phyloP scores from a whole-genome alignment of 2,888 invertebrate species.

The Fissipunctia ypsillon region DNA sequence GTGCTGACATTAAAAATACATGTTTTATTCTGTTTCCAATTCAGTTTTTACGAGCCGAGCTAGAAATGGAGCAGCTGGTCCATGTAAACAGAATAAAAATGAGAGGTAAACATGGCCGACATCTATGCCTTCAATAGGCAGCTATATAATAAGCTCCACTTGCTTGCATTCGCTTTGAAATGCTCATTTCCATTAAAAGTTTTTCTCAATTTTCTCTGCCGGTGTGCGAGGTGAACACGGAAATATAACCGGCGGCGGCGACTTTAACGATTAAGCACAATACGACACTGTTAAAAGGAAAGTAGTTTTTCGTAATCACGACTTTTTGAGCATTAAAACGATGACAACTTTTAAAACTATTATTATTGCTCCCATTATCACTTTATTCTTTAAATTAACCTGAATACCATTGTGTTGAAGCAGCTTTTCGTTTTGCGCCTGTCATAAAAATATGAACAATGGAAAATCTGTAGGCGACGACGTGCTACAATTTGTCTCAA shows the following conservation, averaged over 20 bases:
- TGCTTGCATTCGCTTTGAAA: constrained; percentile 74
- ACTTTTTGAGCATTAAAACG: constrained; percentile 28
- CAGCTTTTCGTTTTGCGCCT: constrained; percentile 32
- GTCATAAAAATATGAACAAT: constrained; percentile 48
- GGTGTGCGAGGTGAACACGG: constrained; percentile 55
- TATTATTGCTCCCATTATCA: constrained; percentile 41
- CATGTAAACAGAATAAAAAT: constrained; percentile 86
- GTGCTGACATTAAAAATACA: constrained; percentile 77
- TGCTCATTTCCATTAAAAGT: constrained; percentile 72
- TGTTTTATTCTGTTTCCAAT: constrained; percentile 84
- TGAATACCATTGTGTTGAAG: constrained; percentile 46
- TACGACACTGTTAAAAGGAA: constrained; percentile 48
- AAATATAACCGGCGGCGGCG: constrained; percentile 40
- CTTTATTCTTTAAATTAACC: constrained; percentile 52
- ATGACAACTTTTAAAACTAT: constrained; percentile 44
- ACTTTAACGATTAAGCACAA: constrained; percentile 41
- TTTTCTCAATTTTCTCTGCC: constrained; percentile 71
- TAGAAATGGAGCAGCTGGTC: constrained; percentile 83
- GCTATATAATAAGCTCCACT: constrained; percentile 73
- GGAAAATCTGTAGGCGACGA: constrained; percentile 47
- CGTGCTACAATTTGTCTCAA: constrained; percentile 51
- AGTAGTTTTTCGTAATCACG: constrained; percentile 51
- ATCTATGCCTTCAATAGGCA: constrained; percentile 76
- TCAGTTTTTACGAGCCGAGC: constrained; percentile 83
- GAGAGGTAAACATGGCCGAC: constrained; percentile 76